phyloP scores from a whole-genome alignment of 2,888 invertebrate genomes.

The Prosopocoilus inquinatus region DNA sequence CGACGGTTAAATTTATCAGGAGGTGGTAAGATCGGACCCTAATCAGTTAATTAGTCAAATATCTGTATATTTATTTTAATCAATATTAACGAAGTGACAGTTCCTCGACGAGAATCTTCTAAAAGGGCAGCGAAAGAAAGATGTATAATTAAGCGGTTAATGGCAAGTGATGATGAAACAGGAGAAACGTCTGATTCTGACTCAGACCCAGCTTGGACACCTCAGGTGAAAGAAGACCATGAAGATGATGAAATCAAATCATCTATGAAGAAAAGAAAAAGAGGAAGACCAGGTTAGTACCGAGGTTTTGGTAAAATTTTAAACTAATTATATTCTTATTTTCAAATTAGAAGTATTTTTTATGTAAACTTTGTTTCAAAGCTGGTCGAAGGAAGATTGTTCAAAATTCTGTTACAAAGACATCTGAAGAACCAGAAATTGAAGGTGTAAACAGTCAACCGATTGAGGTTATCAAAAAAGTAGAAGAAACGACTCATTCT shows the following conservation, averaged over 20 bases:
- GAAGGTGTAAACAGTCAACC: slow-evolving; percentile 58
- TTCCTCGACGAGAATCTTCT: slow-evolving; percentile 51
- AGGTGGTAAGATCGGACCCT: no score
- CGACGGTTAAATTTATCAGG: no score
- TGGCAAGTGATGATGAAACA: slow-evolving; percentile 50
- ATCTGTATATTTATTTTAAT: no score
- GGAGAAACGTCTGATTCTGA: slow-evolving; percentile 61
- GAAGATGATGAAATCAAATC: slow-evolving; percentile 45
- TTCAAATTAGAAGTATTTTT: not conserved
- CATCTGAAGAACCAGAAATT: slow-evolving; percentile 65
- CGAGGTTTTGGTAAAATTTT: no score
- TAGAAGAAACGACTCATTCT: slow-evolving; percentile 58
- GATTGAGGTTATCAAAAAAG: slow-evolving; percentile 53
- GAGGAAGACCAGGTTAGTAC: slow-evolving; percentile 10
- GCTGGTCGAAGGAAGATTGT: slow-evolving; percentile 10
- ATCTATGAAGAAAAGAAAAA: slow-evolving; percentile 34
- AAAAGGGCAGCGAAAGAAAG: slow-evolving; percentile 69
- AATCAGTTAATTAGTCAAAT: no score
- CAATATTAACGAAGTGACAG: no score
- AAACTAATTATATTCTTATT: not conserved
- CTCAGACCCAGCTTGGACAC: slow-evolving; percentile 74
- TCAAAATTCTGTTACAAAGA: slow-evolving; percentile 45
- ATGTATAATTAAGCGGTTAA: slow-evolving; percentile 55
- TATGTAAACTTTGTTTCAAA: slow-evolving; percentile 5
- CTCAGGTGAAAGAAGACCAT: slow-evolving; percentile 54